Evolutionary conservation across 2,888 invertebrate genomes (phyloP).

Genomic region (Drosophila multiciliata): DNA sequence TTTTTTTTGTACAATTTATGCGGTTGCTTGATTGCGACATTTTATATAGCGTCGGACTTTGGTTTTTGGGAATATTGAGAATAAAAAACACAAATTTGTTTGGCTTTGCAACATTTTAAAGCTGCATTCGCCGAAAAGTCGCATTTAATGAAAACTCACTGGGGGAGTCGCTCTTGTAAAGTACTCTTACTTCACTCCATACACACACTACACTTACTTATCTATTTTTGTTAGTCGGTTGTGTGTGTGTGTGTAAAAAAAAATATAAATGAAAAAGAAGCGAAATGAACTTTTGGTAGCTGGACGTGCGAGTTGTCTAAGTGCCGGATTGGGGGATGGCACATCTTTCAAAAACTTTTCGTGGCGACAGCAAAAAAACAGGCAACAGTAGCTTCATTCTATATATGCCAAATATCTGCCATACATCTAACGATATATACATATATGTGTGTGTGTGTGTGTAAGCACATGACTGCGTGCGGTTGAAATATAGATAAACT

Average conservation of each 20-base stretch:
- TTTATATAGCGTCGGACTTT: slow-evolving; percentile 70
- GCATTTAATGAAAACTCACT: slow-evolving; percentile 68
- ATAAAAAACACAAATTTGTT: slow-evolving; percentile 16
- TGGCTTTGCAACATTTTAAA: slow-evolving; percentile 53
- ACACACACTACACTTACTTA: slow-evolving; percentile 61
- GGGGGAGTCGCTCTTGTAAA: slow-evolving; percentile 12
- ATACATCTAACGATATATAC: slow-evolving; percentile 10
- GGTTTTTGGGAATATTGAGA: slow-evolving; percentile 53
- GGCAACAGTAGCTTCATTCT: slow-evolving; percentile 44
- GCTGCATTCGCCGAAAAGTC: slow-evolving; percentile 52
- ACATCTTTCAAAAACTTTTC: slow-evolving; percentile 76
- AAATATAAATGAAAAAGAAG: slow-evolving; percentile 30
- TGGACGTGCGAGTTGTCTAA: slow-evolving; percentile 74
- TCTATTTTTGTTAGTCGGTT: slow-evolving; percentile 38
- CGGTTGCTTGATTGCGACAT: slow-evolving; percentile 76
- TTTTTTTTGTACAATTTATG: slow-evolving; percentile 25
- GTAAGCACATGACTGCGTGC: slow-evolving; percentile 72
- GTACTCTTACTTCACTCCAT: slow-evolving; percentile 51
- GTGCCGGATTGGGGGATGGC: slow-evolving; percentile 55
- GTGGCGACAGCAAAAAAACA: slow-evolving; percentile 74
- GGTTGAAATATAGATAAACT: slow-evolving; percentile 81
- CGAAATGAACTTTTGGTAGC: slow-evolving; percentile 70
- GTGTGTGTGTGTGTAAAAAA: slow-evolving; percentile 22
- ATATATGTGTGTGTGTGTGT: slow-evolving; percentile 25
- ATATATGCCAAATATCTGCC: slow-evolving; percentile 53